Evolutionary conservation across 2,797 vertebrate genomes (phyloP).

Genomic region (Acanthurus lineatus): DNA sequence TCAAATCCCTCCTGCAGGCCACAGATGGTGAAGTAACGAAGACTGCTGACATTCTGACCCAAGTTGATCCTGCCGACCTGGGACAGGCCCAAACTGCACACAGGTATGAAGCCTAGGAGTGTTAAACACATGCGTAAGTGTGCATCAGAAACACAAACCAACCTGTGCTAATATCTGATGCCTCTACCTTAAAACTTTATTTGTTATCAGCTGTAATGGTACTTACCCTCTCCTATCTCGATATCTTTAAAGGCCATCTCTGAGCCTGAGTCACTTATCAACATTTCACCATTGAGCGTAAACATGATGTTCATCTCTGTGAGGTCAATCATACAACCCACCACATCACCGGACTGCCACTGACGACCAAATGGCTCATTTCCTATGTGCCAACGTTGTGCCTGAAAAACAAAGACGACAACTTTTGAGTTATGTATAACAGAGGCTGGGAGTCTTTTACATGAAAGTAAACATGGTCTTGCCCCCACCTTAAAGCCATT

Average conservation of each 20-base stretch:
- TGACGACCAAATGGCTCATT: constrained; percentile 93
- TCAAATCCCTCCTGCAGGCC: constrained; percentile 97
- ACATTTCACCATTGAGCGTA: constrained; percentile 94
- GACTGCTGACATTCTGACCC: constrained; percentile 94
- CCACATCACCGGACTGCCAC: constrained; percentile 93
- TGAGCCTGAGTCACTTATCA: constrained; percentile 95
- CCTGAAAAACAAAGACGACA: constrained; percentile 74
- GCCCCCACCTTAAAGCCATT: constrained; percentile 91
- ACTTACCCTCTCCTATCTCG: constrained; percentile 91
- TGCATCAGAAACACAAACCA: constrained; percentile 10
- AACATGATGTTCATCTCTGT: constrained; percentile 94
- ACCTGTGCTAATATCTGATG: not conserved
- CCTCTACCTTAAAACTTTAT: not conserved
- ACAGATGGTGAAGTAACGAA: constrained; percentile 94
- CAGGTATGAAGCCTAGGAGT: constrained; percentile 91
- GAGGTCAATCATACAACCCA: constrained; percentile 96
- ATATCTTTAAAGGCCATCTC: constrained; percentile 96
- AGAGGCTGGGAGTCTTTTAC: constrained; percentile 1
- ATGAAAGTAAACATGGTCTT: not conserved
- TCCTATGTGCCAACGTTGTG: constrained; percentile 95
- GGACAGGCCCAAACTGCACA: constrained; percentile 92
- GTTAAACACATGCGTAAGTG: constrained; percentile 28
- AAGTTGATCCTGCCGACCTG: constrained; percentile 93
- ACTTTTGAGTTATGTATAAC: not conserved
- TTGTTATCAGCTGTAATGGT: not conserved